Conservation (phyloP, 2,888 invertebrate species). For the Parnassius glacialis region DNA sequence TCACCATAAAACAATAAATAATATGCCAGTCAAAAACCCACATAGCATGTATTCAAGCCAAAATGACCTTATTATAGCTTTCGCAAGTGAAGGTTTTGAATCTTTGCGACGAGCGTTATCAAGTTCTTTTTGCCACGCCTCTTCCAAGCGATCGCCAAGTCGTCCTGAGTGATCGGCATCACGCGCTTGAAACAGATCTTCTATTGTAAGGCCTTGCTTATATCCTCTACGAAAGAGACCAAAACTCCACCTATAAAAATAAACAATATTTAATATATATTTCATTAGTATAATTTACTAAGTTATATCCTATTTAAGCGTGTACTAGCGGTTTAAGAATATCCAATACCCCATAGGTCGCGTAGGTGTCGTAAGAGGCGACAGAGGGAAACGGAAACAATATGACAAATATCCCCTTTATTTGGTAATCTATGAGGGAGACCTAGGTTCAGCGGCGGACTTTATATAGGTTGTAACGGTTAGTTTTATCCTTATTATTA, state of each 20-base stretch:
- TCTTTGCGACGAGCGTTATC: constrained; percentile 66
- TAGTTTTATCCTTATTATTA: no score
- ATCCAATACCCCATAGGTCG: no score
- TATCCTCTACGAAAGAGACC: constrained; percentile 83
- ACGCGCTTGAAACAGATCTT: constrained; percentile 84
- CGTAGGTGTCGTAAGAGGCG: no score
- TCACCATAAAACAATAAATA: constrained; percentile 82
- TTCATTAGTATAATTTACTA: no score
- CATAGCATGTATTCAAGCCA: constrained; percentile 81
- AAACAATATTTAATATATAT: no score
- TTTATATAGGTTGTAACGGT: no score
- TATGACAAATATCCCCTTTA: no score
- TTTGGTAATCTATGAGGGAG: no score
- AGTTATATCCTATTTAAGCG: no score
- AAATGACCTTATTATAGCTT: constrained; percentile 82
- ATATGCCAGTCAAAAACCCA: constrained; percentile 79
- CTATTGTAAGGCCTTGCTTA: constrained; percentile 81
- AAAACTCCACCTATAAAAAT: constrained; percentile 83
- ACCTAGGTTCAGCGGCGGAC: no score
- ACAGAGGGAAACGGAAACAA: no score
- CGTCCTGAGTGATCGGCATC: constrained; percentile 82
- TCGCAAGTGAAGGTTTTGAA: constrained; percentile 81
- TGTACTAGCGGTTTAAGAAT: no score
- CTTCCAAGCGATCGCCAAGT: constrained; percentile 84
- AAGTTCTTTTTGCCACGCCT: constrained; percentile 83